Evolutionary conservation across 1,140 invertebrate species (phyloP), one percentile per base, ranked within the genome.

Genomic region (Bombus huntii): DNA sequence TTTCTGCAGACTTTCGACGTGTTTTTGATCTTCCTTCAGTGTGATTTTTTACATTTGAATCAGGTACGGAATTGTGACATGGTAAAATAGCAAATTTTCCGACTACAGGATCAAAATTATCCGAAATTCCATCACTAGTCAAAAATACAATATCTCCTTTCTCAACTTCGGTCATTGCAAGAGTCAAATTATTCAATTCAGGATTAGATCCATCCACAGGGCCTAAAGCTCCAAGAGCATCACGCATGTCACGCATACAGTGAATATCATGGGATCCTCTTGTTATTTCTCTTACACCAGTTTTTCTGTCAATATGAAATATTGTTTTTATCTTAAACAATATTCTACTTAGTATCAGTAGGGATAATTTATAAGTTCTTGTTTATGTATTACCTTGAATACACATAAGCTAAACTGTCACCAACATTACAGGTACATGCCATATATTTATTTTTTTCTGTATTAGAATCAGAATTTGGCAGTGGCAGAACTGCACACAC

Each of bases 81-180:
- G 95, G 94, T 81, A 96, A 96, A 31, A 97, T 95, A n/a, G 98
- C 98, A 93, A 99, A 98, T 95, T 98, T 98, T 12, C 98, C 98
- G 81, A 99, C 98, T 68, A 99, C 98, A 3, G 98, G 98, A 95
- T 99, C 98, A 94, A 99, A 98, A 93, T 99, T 99, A 92, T 99
- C 98, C 22, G 98, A 98, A 44, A 99, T 97, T n/a, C 98, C 98
- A 93, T 99, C 98, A 31, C 97, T 98, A 2, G 98, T 98, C 25
- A 99, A 96, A 93, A 98, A 98, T 57, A 99, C 97, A 88, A 99
- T 97, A 93, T 99, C 98, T 18, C 97, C 98, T 62, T 96, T 94
- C 76, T 98, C 97, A 37, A 98, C 96, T 86, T 98, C 97, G 1
- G 98, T 99, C 96, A 99, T 97, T 0, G 98, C 98, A 89, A 98